Evolutionary conservation across 1,140 invertebrate species (phyloP).

Genomic region (Drosophila funebris): DNA sequence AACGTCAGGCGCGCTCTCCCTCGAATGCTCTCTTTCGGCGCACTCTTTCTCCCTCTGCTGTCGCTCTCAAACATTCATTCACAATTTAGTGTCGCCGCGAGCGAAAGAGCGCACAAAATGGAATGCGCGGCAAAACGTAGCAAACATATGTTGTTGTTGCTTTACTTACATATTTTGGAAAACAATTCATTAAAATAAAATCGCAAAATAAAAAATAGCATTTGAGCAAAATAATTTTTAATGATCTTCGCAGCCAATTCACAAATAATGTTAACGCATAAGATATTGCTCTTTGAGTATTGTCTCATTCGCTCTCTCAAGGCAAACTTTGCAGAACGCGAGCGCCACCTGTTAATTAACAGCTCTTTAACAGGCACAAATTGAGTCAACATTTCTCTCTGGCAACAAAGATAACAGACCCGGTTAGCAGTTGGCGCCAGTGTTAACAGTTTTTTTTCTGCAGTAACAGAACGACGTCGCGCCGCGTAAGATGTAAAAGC

Average conservation of each 20-base stretch:
- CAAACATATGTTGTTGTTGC: constrained; percentile 34
- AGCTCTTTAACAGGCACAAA: constrained; percentile 39
- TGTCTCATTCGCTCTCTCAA: neutral
- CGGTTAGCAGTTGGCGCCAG: constrained; percentile 47
- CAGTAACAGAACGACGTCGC: constrained; percentile 57
- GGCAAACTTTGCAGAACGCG: constrained; percentile 10
- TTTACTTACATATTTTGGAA: neutral
- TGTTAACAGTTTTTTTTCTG: constrained; percentile 37
- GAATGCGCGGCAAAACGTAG: constrained; percentile 34
- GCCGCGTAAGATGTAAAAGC: constrained; percentile 61
- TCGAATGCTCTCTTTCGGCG: neutral
- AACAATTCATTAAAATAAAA: neutral
- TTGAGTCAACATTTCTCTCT: constrained; percentile 38
- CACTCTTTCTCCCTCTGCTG: neutral
- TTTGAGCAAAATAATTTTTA: neutral
- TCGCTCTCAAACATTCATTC: constrained; percentile 53
- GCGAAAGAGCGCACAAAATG: constrained; percentile 34
- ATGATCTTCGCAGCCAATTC: constrained; percentile 12
- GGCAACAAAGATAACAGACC: constrained; percentile 20
- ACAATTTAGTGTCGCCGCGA: constrained; percentile 30
- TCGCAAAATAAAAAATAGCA: neutral
- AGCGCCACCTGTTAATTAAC: constrained; percentile 49
- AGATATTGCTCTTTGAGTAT: neutral
- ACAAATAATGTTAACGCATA: constrained; percentile 1
- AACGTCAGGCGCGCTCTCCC: constrained; percentile 32